phyloP scores from a whole-genome alignment of 2,888 invertebrate species.

The Thymelicus sylvestris region DNA sequence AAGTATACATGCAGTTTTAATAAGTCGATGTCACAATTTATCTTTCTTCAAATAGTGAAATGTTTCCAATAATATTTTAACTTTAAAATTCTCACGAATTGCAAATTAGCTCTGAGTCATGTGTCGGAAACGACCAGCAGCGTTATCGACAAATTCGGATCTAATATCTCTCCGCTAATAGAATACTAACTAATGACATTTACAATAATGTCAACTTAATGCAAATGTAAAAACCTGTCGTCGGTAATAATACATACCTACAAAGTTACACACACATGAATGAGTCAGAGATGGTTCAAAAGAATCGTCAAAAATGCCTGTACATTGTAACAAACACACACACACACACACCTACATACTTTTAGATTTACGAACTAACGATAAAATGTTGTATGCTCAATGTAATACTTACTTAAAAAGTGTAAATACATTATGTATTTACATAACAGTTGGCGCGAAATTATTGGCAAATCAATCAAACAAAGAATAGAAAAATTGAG shows the following conservation, averaged over 20 bases:
- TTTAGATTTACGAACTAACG: too few relatives aligned
- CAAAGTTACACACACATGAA: neutral
- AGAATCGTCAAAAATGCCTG: neutral
- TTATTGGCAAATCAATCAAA: neutral
- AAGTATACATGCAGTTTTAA: neutral
- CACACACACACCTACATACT: too few relatives aligned
- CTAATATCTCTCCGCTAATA: constrained; percentile 21
- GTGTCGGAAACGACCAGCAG: constrained; percentile 17
- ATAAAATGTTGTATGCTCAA: too few relatives aligned
- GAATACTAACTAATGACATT: constrained; percentile 23
- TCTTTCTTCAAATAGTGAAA: neutral
- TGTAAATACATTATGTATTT: too few relatives aligned
- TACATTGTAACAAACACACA: too few relatives aligned
- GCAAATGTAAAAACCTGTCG: constrained; percentile 4
- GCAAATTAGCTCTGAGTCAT: constrained; percentile 39
- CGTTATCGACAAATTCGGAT: constrained; percentile 22
- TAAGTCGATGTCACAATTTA: neutral
- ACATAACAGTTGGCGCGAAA: neutral
- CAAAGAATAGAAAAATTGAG: too few relatives aligned
- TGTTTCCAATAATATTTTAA: constrained; percentile 25
- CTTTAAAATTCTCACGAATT: constrained; percentile 35
- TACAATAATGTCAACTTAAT: constrained; percentile 18
- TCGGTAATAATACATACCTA: neutral
- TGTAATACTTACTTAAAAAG: too few relatives aligned
- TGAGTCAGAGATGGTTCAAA: neutral